phyloP scores from a whole-genome alignment of 2,888 invertebrate species.

The Lycocerus yunnanus region DNA sequence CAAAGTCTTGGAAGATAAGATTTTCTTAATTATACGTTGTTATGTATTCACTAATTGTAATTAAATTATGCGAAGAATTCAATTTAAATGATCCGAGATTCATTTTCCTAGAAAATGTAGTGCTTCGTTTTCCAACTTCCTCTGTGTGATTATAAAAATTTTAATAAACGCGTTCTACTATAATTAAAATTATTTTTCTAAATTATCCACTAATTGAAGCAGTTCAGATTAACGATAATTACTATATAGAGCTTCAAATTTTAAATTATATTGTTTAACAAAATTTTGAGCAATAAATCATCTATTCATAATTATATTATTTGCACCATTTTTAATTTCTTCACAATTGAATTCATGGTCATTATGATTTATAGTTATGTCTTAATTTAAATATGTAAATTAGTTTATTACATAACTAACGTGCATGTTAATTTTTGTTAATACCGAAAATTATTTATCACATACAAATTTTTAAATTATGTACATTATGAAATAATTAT shows the following conservation, averaged over 20 bases:
- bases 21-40: neutral
- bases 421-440: neutral
- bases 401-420: neutral
- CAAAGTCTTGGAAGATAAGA: neutral
- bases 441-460: neutral
- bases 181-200: neutral
- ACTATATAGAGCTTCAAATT: neutral
- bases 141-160: neutral
- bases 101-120: neutral
- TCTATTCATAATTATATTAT: neutral
- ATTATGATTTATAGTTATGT: slow-evolving; percentile 1
- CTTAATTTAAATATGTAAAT: slow-evolving; percentile 5
- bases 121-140: neutral
- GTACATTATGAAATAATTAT: neutral
- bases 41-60: neutral
- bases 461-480: neutral
- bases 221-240: neutral
- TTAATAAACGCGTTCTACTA: neutral
- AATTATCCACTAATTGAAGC: neutral
- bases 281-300: neutral
- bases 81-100: neutral
- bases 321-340: neutral
- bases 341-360: slow-evolving; percentile 1
- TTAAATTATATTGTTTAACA: neutral
- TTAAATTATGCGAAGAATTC: neutral